Base-by-base conservation (phyloP, 2,888 invertebrate genomes). In the Altica lythri region DNA sequence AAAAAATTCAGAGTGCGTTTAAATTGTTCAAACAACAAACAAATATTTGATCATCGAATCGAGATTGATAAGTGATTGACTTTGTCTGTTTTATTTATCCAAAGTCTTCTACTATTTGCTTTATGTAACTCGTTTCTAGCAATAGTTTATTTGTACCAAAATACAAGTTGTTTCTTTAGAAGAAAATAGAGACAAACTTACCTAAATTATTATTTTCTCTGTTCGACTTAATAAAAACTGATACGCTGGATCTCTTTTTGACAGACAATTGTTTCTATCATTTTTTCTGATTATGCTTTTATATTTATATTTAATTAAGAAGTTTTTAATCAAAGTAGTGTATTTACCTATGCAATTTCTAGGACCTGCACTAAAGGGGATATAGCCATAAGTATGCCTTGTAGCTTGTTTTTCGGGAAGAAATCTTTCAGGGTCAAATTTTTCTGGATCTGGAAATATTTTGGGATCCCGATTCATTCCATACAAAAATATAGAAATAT, bases 321-420 rank as follows among this genome's bases (percentile, higher is more conserved):
- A 16, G n/a, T n/a, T n/a, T n/a, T n/a, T n/a, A n/a, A n/a, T n/a
- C n/a, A n/a, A n/a, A n/a, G n/a, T n/a, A n/a, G n/a, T n/a, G n/a
- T 52, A 52, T 47, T 63, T 63, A 69, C 72, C 73, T 46, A 78
- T 75, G 59, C 77, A 78, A 64, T 77, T 77, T 43, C 77, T 66
- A 1, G 77, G 75, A n/a, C 78, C 78, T 2, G 77, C 78, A 53
- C 77, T 77, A 60, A 78, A 78, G 2, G 78, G 78, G 6, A 78
- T 68, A 56, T 74, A 78, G 2, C 76, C 68, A 55, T 70, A 79
- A 16, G 75, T 75, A 61, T 80, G 78, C 58, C 81, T 71, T 9
- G 77, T 67, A 12, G 53, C 19, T 32, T 61, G 54, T 14, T 76
- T 76, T 61, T 77, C 75, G 0, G 75, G 74, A 18, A 75, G 62